Evolutionary conservation across 2,797 vertebrate genomes (phyloP), one percentile per base, ranked within the genome.

Genomic region (Poecilia picta): DNA sequence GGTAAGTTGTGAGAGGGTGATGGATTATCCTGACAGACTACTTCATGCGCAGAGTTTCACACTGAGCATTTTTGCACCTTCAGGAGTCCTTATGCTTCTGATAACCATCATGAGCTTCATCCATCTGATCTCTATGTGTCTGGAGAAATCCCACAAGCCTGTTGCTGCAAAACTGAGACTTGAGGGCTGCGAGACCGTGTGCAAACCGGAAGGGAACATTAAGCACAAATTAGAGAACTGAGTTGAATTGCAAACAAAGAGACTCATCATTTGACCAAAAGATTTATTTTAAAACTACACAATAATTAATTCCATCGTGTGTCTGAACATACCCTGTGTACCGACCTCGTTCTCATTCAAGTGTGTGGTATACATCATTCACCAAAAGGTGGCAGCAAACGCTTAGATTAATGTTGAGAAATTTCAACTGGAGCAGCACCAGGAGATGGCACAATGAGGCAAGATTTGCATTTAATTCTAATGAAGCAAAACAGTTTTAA

Each of bases 81-180:
- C 1, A 95, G 92, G 92, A 2, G 77, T 78, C 68, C 76, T 94
- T 0, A 90, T 92, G 92, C 43, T 94, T 2, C 41, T 92, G 78
- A 82, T 89, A 59, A 92, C 91, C 46, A 2, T 82, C 77, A 57
- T 94, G 88, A 93, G 77, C 78, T 15, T 79, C 4, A 33, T 72
- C 68, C 85, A 90, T 41, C 20, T 92, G 74, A 46, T 93, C 13
- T 73, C 72, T 5, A 6, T 23, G 0, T 94, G 92, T 79, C 36
- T 88, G 77, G 64, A 83, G 1, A 18, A 70, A 5, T 49, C 81
- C 0, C 81, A 10, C 12, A 78, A 53, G 8, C 45, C 79, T 41
- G 39, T 6, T 43, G 57, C 2, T 0, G 3, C 11, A 2, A 77
- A 82, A 36, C 36, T 43, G 43, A 66, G 45, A 13, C 43, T 43